Base-by-base conservation (phyloP, 1,140 invertebrate species). In the Anoplolepis gracilipes region DNA sequence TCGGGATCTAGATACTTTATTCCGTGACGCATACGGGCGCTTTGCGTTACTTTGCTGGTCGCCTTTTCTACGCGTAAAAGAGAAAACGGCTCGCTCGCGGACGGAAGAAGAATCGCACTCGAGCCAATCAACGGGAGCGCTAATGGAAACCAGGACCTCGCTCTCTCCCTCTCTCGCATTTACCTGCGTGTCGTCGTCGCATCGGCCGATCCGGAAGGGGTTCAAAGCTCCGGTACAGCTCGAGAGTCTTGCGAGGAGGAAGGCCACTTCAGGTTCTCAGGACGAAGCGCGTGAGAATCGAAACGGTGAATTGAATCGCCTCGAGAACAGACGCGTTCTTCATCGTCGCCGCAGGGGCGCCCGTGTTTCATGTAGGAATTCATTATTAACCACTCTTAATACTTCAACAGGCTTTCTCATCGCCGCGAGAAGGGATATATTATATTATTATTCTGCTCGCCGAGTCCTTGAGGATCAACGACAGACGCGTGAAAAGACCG, bases 1-100 rank as follows among this genome's bases (percentile, higher is more conserved):
- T 73, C 59, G 69, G 69, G 89, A 90, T 90, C 89, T 88, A 90
- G 89, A 90, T 90, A 90, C 88, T 90, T 90, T 89, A 85, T 78
- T 88, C 82, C 85, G 86, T 53, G 79, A 46, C 65, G 39, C 61
- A 85, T 90, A 87, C 88, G 88, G 88, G 85, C 70, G 42, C 46
- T 49, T 55, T 53, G 30, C 55, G 46, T 46, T 46, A 61, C 72
- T 57, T 2, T n/a, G 53, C 84, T 85, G 76, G 84, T 88, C 78
- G 79, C 76, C 65, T 25, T 85, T 78, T n/a, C 19, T 30, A 36
- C 22, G 42, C 42, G 16, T 36, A 33, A 64, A 78, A 64, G 49
- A 84, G 36, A 39, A 49, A 76, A 75, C 36, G 39, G 59, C 19
- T 86, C 57, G 53, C 30, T 42, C 78, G 65, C 53, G 57, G 39